Evolutionary conservation across 92 coral and sea anemone genomes (phyloP), one percentile per base, ranked within the genome.

Genomic region (Phenganax subtilis): DNA sequence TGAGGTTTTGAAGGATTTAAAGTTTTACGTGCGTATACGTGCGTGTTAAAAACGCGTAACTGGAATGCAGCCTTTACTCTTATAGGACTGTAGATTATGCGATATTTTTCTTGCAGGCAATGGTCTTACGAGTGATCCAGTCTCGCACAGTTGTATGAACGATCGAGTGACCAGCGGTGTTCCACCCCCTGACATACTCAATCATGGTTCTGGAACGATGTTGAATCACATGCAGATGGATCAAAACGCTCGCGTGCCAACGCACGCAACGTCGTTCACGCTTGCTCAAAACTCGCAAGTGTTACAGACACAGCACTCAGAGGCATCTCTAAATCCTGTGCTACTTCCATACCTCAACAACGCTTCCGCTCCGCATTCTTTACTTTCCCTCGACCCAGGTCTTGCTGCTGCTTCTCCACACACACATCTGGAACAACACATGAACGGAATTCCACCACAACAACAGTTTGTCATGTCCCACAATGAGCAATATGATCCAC

Each of bases 151-250:
- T 10, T 0, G 60, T 2, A 54, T 63, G 44, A 64, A 64, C 61
- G 73, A 64, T 0, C 57, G 59, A 30, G 59, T 31, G 62, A 15
- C 73, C 58, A 79, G 83, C 74, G 62, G 60, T 63, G 83, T 79
- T 6, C 74, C 83, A 25, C 57, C 61, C 29, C 51, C 83, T 16
- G 74, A 79, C 61, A 54, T 79, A 51, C 83, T 79, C 62, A 52
- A 51, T 12, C 82, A 60, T 16, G 83, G 73, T 7, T 79, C 83
- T 79, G 83, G 83, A 10, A 51, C 74, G 8, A 52, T 79, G 62
- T 61, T 79, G 65, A 79, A 79, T 68, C 83, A 51, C 51, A 63
- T 79, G 72, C 83, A 79, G 9, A 64, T 79, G 61, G 83, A 79
- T 64, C 61, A 67, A 44, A 63, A 54, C 52, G 68, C 56, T 63